Evolutionary conservation across 2,888 invertebrate genomes (phyloP), one percentile per base, ranked within the genome.

Genomic region (Selenia dentaria): DNA sequence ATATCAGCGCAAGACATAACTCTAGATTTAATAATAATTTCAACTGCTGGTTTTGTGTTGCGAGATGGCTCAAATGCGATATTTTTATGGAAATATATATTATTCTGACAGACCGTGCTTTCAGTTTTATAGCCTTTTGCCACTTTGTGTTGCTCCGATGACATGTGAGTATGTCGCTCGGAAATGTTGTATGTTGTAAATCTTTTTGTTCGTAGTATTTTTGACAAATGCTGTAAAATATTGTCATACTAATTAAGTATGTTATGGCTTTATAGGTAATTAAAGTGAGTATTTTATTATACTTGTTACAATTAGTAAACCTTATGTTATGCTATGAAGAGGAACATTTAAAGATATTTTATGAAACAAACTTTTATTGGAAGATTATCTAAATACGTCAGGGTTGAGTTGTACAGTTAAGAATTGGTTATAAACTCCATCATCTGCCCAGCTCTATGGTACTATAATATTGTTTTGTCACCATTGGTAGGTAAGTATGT

Each of bases 21-120:
- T 78, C 62, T 71, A 74, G 83, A 85, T 84, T 85, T 83, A 79
- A 46, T 44, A 38, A 38, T 46, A 44, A 77, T 79, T 83, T 77
- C 74, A 74, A 76, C 74, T 69, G 70, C 67, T 67, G 29, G 77
- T 76, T 79, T 77, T 83, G 78, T 79, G 74, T 67, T 65, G 63
- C 68, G 68, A 72, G 79, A 74, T 76, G 76, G 64, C 67, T 54
- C 59, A 20, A 71, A 71, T 65, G 71, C 63, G 73, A 81, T 79
- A 72, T 84, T 85, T 86, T 86, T 85, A 87, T 84, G 84, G 74
- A 72, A 74, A 76, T 71, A 67, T 73, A 76, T 64, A 59, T 74
- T 80, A 78, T 74, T 70, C 71, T 66, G 68, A 68, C 74, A 70
- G 70, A 65, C 59, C 55, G 64, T 64, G 69, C 60, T 54, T 69